Evolutionary conservation across 2,888 invertebrate genomes (phyloP).

Genomic region (Stenodera caucasica): DNA sequence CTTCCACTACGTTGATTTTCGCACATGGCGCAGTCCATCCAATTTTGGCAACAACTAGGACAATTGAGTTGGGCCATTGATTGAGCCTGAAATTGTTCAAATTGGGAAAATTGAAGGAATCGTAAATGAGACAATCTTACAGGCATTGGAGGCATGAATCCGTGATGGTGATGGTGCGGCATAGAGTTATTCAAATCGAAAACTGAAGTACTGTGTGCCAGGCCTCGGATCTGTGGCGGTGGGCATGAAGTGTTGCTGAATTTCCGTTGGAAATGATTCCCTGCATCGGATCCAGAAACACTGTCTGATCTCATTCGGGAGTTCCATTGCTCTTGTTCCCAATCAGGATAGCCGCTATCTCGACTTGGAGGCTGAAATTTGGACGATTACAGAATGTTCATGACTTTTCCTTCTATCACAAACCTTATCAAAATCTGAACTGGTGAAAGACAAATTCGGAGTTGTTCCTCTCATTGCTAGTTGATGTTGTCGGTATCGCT

Average conservation of each 20-base stretch:
- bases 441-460: conserved; percentile 51
- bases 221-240: conserved; percentile 37
- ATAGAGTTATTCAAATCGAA: conserved; percentile 58
- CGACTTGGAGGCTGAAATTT: conserved; percentile 50
- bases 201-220: conserved; percentile 58
- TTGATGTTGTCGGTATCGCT: conserved; percentile 63
- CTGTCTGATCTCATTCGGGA: conserved; percentile 50
- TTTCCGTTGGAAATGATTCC: conserved; percentile 42
- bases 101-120: too few relatives aligned
- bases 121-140: conserved; percentile 52
- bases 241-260: conserved; percentile 50
- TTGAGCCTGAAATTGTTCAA: conserved; percentile 66
- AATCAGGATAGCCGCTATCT: conserved; percentile 56
- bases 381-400: neutral
- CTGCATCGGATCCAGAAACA: conserved; percentile 50
- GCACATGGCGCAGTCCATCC: conserved; percentile 50
- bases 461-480: conserved; percentile 57
- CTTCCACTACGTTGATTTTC: conserved; percentile 55
- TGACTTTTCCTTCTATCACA: neutral
- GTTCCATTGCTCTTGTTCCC: conserved; percentile 53
- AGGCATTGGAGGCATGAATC: conserved; percentile 59
- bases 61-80: conserved; percentile 71
- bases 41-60: conserved; percentile 58
- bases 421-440: conserved; percentile 50
- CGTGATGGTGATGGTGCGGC: conserved; percentile 46